phyloP scores from a whole-genome alignment of 2,113 vertebrate genomes.

The Aspidoscelis tigris region DNA sequence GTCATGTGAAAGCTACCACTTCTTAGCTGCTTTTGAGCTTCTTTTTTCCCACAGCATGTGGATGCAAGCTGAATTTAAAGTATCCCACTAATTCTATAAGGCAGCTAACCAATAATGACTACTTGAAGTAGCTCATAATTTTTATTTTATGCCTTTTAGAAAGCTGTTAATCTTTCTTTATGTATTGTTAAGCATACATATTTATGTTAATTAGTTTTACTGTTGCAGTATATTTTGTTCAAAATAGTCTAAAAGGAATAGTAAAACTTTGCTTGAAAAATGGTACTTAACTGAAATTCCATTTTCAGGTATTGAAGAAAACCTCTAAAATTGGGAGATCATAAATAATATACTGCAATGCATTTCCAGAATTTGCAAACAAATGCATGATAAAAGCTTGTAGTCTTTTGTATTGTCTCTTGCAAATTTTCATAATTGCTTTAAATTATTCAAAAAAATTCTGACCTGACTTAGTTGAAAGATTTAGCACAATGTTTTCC shows the following conservation, averaged over 20 bases:
- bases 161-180: constrained; percentile 30
- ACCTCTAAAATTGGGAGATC: neutral
- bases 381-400: constrained; percentile 17
- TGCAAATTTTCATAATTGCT: constrained; percentile 13
- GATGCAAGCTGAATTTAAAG: neutral
- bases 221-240: constrained; percentile 1
- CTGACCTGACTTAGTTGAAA: neutral
- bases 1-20: no score
- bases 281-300: constrained; percentile 9
- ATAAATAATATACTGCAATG: constrained; percentile 32
- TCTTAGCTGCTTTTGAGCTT: no score
- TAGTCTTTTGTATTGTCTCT: constrained; percentile 11
- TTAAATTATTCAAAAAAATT: constrained; percentile 37
- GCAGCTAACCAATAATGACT: constrained; percentile 13
- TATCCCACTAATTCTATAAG: neutral
- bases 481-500: constrained; percentile 21
- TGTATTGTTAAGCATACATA: constrained; percentile 8
- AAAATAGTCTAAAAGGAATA: constrained; percentile 11
- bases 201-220: constrained; percentile 35
- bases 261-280: neutral
- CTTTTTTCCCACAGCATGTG: neutral
- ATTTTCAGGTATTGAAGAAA: neutral
- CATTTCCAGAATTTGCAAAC: constrained; percentile 2
- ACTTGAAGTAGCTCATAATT: constrained; percentile 22
- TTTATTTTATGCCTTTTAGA: constrained; percentile 9